phyloP scores from a whole-genome alignment of 2,113 vertebrate genomes.

The Lipotes vexillifer region DNA sequence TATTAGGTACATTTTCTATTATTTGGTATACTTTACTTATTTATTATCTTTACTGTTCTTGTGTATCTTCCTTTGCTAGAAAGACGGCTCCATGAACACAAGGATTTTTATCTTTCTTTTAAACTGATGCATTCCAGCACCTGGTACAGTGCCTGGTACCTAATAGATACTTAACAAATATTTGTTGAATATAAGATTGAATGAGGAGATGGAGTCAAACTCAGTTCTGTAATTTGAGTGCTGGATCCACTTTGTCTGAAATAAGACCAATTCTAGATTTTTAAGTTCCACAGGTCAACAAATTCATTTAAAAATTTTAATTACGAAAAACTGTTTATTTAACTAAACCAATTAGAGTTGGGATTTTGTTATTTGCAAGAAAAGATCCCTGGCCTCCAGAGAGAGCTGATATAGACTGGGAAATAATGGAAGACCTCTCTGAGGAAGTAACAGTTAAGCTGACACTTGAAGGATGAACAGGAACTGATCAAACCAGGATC shows the following conservation, averaged over 20 bases:
- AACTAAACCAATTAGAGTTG: neutral
- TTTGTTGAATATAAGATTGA: neutral
- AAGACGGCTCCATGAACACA: neutral
- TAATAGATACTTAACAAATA: neutral
- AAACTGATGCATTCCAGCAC: neutral
- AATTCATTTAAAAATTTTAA: neutral
- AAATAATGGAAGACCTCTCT: neutral
- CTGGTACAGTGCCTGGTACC: neutral
- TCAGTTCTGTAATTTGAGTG: neutral
- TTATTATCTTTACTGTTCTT: neutral
- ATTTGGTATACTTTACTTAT: neutral
- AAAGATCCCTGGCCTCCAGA: neutral
- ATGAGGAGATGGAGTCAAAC: neutral
- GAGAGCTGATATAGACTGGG: neutral
- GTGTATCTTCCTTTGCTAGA: neutral
- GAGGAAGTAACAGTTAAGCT: neutral
- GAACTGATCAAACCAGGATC: neutral
- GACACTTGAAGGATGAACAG: neutral
- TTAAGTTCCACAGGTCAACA: neutral
- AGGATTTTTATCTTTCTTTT: neutral
- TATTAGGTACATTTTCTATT: neutral
- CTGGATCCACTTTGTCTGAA: neutral
- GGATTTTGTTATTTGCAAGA: neutral
- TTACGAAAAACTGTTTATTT: neutral
- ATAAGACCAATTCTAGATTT: neutral